Evolutionary conservation across 1,140 invertebrate species (phyloP), one percentile per base, ranked within the genome.

Genomic region (Drosophila truncata): DNA sequence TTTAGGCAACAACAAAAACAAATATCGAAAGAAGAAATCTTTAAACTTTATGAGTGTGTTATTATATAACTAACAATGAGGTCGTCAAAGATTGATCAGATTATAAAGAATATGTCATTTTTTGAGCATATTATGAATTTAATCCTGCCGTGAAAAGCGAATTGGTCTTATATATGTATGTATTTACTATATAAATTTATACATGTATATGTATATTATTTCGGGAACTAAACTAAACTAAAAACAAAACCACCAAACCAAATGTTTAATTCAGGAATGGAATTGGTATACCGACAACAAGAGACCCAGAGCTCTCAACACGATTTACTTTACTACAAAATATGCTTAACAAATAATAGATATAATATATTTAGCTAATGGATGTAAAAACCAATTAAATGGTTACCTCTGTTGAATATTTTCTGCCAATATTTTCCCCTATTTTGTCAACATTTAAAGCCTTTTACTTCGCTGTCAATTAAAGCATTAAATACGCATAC

Each of bases 101-200:
- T 61, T 64, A 50, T 70, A 58, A 65, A 66, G 60, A 60, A 76
- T 84, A 84, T 90, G 85, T 82, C 46, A 63, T 70, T 90, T 90
- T 85, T 84, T 67, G 71, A 71, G 66, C 78, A 85, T 90, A 80
- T 77, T 78, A 71, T 83, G 83, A 82, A 91, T 91, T 91, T 64
- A 91, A 71, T 91, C 88, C 88, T 91, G 88, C 88, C 88, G 83
- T 85, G 50, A 90, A 62, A 63, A 82, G 78, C 82, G 87, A 81
- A 86, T 91, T 91, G 87, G 77, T 83, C 80, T 88, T 78, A 69
- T 80, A 67, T 79, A 74, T 66, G n/a, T n/a, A 31, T 31, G 60
- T 69, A 80, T 63, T 71, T 78, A 80, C 70, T 75, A 74, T 67
- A 64, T 59, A 57, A 78, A 69, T 69, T 72, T 59, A 50, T 75